These are phyloP conservation scores for Lepus oiostolus DNA, from an alignment of 2,797 vertebrate genomes.

Conservation along the genomic window DNA sequence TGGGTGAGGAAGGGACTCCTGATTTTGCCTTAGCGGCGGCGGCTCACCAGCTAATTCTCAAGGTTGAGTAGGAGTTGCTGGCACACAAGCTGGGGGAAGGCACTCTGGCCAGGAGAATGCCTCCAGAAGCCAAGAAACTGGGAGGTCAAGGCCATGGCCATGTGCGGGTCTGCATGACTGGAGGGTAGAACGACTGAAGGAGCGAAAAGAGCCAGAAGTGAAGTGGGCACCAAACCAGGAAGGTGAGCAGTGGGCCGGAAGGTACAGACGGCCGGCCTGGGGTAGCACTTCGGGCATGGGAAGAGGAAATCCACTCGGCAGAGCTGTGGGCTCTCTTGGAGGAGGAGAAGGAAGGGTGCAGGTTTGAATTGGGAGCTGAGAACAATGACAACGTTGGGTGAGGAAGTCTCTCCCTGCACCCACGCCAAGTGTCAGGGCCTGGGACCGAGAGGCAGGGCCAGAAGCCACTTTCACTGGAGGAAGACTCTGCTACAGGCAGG, in stretches of 20 bases:
- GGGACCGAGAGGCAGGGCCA: background rate
- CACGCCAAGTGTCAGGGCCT: background rate
- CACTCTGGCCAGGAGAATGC: background rate
- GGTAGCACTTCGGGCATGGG: fast-evolving
- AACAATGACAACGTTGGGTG: background rate
- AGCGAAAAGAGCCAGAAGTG: background rate
- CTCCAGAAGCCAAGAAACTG: background rate
- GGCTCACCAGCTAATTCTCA: background rate
- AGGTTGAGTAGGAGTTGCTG: background rate
- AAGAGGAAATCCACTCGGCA: background rate
- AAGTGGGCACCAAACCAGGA: background rate
- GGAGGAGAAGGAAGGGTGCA: background rate
- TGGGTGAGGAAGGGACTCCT: background rate
- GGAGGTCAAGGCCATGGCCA: background rate
- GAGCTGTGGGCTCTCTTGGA: background rate
- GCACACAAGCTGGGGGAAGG: background rate
- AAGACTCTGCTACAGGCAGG: background rate
- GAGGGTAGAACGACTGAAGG: background rate
- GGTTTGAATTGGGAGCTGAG: background rate
- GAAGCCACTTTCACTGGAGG: background rate
- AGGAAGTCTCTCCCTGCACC: background rate
- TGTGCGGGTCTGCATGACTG: background rate
- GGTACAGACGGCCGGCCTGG: background rate
- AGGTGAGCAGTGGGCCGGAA: background rate
- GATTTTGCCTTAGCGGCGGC: background rate